A percentile compares a stretch with the other conserved stretches of the same genome.
These are phyloP conservation scores for Telmatherina bonti DNA, from an alignment of 2,797 vertebrate genomes.

Conservation along the genomic window DNA sequence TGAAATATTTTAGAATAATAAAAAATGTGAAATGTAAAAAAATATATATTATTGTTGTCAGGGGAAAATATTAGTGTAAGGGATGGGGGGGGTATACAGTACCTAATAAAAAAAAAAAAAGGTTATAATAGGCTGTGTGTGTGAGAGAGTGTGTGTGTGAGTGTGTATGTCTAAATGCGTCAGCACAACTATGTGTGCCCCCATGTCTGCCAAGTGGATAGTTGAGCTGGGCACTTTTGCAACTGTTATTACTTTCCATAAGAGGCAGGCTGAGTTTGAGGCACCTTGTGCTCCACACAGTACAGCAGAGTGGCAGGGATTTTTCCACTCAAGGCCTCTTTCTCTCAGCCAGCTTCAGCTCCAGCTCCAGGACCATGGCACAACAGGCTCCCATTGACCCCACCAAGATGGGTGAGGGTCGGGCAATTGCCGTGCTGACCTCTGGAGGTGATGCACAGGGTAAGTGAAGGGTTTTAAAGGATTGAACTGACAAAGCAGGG, in stretches of 20 bases:
- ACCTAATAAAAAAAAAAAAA: too few species aligned
- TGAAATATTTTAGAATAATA: too few species aligned
- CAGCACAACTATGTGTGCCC: conserved; percentile 49
- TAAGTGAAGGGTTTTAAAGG: conserved; percentile 70
- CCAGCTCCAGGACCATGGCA: conserved; percentile 68
- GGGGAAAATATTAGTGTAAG: too few species aligned
- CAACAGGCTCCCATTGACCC: conserved; percentile 49
- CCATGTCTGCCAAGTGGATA: conserved; percentile 59
- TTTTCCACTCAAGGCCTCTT: conserved; percentile 36
- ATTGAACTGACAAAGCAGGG: neutral
- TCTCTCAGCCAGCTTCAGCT: conserved; percentile 45
- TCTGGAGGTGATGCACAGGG: conserved; percentile 95
- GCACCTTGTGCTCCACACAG: conserved; percentile 25
- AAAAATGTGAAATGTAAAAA: too few species aligned
- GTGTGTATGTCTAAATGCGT: conserved; percentile 47
- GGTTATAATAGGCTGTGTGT: too few species aligned
- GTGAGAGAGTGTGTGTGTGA: too few species aligned
- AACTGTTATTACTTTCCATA: conserved; percentile 60
- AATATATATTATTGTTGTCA: too few species aligned
- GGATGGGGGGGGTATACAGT: neutral
- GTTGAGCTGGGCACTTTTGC: conserved; percentile 60
- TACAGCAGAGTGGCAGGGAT: conserved; percentile 28
- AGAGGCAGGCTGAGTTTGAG: conserved; percentile 46
- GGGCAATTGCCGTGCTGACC: conserved; percentile 92
- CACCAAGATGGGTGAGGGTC: conserved; percentile 87